Evolutionary conservation across 2,888 invertebrate genomes (phyloP), one percentile per base, ranked within the genome.

Genomic region (Luffia ferchaultella): DNA sequence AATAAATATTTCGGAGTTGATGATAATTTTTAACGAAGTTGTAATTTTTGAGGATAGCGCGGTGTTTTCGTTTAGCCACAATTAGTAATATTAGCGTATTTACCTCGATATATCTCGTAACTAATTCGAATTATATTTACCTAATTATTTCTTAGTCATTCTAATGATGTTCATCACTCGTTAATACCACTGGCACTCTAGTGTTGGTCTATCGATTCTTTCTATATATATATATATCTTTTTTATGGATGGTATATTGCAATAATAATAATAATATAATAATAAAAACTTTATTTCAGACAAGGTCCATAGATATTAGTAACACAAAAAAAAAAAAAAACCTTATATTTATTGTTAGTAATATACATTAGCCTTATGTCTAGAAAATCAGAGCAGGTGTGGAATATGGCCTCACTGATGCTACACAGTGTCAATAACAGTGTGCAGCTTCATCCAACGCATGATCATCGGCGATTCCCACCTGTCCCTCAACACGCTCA

Each of bases 71-170:
- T 82, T 80, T 75, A 80, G 71, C 76, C 73, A 75, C 76, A 71
- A 73, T 78, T n/a, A 30, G 3, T 7, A 76, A 76, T 75, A 70
- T 79, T 80, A 80, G 76, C 68, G 67, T 79, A 74, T 76, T 75
- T 75, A 73, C 7, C 20, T 20, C 20, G 18, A 19, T 44, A 45
- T 45, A 45, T 19, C n/a, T 77, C 79, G 78, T 70, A 64, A 76
- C 73, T 82, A 80, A 80, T 77, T 80, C 77, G 82, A 82, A 83
- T 82, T 80, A 83, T 83, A 83, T 82, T 83, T 80, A 83, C 78
- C 74, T 78, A 67, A 69, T 66, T 76, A 73, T 76, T 79, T 80
- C 79, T 77, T 79, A 79, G 76, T 80, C 72, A 76, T 78, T 77
- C 76, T 78, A 77, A 68, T 70, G 70, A 78, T 77, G 70, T 78